phyloP scores from a whole-genome alignment of 2,113 vertebrate genomes.

The Caranx ignobilis region DNA sequence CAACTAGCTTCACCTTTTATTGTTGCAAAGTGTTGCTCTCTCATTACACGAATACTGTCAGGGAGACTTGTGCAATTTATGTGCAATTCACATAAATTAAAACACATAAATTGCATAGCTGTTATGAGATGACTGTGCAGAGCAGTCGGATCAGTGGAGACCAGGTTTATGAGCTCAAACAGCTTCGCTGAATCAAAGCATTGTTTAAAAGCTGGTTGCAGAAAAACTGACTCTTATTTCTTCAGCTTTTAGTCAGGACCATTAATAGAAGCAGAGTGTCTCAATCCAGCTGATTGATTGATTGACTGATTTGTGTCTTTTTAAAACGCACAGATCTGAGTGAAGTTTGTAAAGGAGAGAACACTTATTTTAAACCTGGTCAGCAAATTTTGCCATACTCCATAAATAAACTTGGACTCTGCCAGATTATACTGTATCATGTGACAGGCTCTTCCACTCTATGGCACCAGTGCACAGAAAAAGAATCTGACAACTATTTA shows the following conservation, averaged over 20 bases:
- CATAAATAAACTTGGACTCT: not conserved
- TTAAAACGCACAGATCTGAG: not conserved
- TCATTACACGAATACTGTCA: too few species aligned
- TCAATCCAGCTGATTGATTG: not conserved
- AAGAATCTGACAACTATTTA: not conserved
- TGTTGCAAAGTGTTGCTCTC: too few species aligned
- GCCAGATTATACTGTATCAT: not conserved
- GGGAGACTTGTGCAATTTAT: too few species aligned
- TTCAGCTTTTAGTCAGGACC: not conserved
- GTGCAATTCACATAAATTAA: not conserved
- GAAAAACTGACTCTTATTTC: not conserved
- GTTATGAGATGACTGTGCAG: not conserved
- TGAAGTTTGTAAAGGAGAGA: not conserved
- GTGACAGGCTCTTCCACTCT: not conserved
- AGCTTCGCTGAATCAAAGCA: slow-evolving; percentile 30
- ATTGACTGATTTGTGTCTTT: not conserved
- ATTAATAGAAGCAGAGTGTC: not conserved
- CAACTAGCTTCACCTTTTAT: too few species aligned
- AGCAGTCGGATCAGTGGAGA: slow-evolving; percentile 28
- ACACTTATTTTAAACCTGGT: not conserved
- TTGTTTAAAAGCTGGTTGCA: slow-evolving; percentile 24
- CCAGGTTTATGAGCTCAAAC: slow-evolving; percentile 25
- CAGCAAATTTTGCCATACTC: not conserved
- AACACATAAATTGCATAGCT: not conserved
- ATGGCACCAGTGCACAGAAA: not conserved